Evolutionary conservation across 2,888 invertebrate species (phyloP).

Genomic region (Kryphioiulus occultus): DNA sequence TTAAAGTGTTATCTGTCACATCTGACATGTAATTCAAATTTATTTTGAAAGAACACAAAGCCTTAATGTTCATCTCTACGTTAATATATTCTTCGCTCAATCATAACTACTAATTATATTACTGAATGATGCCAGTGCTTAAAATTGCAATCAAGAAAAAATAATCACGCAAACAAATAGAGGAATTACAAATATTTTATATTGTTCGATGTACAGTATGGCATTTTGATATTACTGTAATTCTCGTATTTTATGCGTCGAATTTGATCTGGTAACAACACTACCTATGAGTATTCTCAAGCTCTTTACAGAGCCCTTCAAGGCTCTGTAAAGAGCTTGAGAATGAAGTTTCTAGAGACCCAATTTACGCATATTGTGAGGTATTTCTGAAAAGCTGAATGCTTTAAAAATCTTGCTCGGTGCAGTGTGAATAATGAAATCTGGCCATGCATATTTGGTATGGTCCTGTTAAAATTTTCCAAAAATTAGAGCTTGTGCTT

Average conservation of each 20-base stretch:
- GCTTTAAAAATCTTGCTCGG: not conserved
- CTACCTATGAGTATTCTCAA: too few species aligned
- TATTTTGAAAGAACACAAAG: not conserved
- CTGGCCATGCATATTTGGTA: not conserved
- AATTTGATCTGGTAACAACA: too few species aligned
- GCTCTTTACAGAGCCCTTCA: too few species aligned
- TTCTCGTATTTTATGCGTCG: too few species aligned
- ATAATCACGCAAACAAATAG: too few species aligned
- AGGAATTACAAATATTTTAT: not conserved
- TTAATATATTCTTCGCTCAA: not conserved
- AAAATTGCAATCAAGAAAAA: not conserved
- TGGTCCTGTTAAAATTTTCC: not conserved
- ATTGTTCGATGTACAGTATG: not conserved
- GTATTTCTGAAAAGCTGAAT: not conserved
- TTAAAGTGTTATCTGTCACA: not conserved
- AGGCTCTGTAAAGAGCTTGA: too few species aligned
- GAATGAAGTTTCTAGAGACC: not conserved
- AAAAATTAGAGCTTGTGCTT: not conserved
- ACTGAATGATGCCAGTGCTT: not conserved
- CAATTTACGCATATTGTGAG: not conserved
- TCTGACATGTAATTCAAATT: not conserved
- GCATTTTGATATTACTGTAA: not conserved
- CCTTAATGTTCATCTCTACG: not conserved
- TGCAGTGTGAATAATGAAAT: not conserved
- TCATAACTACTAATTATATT: conserved; percentile 5